phyloP scores from a whole-genome alignment of 2,113 vertebrate genomes.

The Zapus hudsonius region DNA sequence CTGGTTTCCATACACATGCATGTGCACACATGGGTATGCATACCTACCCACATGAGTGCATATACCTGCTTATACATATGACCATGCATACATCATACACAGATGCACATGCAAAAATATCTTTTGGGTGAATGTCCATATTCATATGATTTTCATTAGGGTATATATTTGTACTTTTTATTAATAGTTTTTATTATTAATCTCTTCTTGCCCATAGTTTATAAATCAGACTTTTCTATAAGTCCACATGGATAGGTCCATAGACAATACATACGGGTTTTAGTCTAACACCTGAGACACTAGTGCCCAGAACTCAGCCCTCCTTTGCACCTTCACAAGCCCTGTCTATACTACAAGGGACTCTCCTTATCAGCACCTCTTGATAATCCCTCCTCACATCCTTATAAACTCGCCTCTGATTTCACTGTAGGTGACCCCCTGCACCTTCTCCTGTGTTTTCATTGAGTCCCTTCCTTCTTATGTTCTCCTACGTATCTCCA shows the following conservation, averaged over 20 bases:
- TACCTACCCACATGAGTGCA: no score
- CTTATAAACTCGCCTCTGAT: background rate
- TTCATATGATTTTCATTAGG: no score
- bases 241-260: background rate
- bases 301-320: no score
- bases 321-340: background rate
- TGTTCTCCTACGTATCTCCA: background rate
- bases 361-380: background rate
- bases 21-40: no score
- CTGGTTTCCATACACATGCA: no score
- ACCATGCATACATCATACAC: no score
- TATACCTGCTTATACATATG: no score
- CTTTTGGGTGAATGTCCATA: no score
- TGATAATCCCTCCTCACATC: no score
- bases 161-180: no score
- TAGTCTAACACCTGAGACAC: no score
- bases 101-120: no score
- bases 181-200: background rate
- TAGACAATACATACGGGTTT: background rate
- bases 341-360: background rate
- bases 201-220: background rate
- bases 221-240: background rate
- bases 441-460: background rate
- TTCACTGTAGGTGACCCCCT: fast-evolving
- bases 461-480: background rate